Conservation (phyloP, 2,888 invertebrate genomes). For the Celastrina argiolus region DNA sequence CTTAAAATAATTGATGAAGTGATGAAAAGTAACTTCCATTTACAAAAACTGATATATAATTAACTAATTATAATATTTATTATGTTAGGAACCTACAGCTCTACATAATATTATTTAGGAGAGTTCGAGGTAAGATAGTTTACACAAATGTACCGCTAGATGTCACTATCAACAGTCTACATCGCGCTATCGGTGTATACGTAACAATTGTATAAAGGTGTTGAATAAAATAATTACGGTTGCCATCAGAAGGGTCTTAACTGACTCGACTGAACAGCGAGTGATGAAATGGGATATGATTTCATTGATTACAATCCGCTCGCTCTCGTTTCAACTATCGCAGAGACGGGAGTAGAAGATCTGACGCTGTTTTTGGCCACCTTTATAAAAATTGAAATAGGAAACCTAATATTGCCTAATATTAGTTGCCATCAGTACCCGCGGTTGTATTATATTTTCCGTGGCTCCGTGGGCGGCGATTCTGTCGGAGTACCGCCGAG, state of each 20-base stretch:
- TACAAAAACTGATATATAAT: too few relatives aligned
- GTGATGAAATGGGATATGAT: constrained; percentile 64
- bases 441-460: too few relatives aligned
- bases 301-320: constrained; percentile 53
- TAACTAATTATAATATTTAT: too few relatives aligned
- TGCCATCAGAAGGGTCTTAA: constrained; percentile 72
- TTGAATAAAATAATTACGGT: neutral
- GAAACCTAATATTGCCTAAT: too few relatives aligned
- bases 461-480: too few relatives aligned
- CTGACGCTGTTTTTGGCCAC: constrained; percentile 60
- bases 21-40: too few relatives aligned
- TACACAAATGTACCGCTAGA: constrained; percentile 34
- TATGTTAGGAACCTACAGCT: too few relatives aligned
- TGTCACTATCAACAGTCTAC: constrained; percentile 40
- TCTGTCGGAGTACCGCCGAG: too few relatives aligned
- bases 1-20: too few relatives aligned
- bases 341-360: constrained; percentile 49
- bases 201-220: constrained; percentile 27
- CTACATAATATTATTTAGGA: neutral
- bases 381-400: too few relatives aligned
- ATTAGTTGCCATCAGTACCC: too few relatives aligned
- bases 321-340: constrained; percentile 57
- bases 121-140: neutral
- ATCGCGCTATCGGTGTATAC: constrained; percentile 41
- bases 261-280: constrained; percentile 77